Base-by-base conservation (phyloP, 35 echinoderm and acorn worm genomes). In the Acanthaster planci region DNA sequence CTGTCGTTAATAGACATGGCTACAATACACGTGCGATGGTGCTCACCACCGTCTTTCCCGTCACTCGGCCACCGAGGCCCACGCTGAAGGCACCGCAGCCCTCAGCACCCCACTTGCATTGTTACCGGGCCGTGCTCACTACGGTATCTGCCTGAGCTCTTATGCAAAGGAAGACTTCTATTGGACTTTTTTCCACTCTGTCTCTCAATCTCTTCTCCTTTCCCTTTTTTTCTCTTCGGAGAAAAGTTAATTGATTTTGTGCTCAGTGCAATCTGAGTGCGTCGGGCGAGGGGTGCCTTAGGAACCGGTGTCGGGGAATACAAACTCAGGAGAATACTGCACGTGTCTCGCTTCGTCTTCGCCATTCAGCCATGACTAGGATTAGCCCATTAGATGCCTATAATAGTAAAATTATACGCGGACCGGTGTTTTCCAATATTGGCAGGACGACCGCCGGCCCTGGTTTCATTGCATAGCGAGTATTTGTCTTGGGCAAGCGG, bases 301-400 rank as follows among this genome's bases (percentile, higher is more conserved):
- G 64, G 34, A 35, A 26, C 64, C 64, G 23, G 64, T 72, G 64
- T 72, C 34, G 21, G 14, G 26, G 29, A 72, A 26, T 31, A 72
- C 64, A 34, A 72, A 72, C 26, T 72, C 64, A 72, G 30, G 64
- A 72, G 64, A 72, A 72, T 72, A 30, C 64, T 6, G 64, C 64
- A 72, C 64, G 64, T 72, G 64, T 21, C 64, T 26, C 64, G 64
- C 64, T 34, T 26, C 26, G 64, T 72, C 64, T 72, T 35, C 34
- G 64, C 64, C 34, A 72, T 72, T 72, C 64, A 72, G 26, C 64
- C 64, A 34, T 72, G 64, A 72, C 64, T 72, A 23, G 64, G 64
- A 72, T 72, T 72, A 72, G 26, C 64, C 64, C 64, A 72, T 72
- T 72, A 72, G 64, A 72, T 72, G 64, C 64, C 64, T 72, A 72